Evolutionary conservation across 1,140 invertebrate genomes (phyloP), one percentile per base, ranked within the genome.

Genomic region (Lucilia cuprina): DNA sequence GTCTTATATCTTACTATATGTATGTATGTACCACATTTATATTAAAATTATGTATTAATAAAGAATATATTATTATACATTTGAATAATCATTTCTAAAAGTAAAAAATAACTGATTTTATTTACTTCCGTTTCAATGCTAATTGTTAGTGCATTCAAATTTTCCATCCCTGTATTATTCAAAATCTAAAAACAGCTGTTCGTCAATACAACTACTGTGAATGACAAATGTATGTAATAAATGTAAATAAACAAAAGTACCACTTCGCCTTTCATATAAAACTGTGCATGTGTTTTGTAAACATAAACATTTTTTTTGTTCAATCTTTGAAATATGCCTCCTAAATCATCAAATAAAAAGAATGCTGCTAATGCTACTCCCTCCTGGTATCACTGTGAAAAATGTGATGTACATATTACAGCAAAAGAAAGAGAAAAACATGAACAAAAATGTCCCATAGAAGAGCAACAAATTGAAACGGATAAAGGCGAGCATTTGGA

Each of bases 311-410:
- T 21, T 60, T 25, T 12, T 30, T 0, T n/a, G 2, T 30, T 35
- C 10, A 9, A 34, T 25, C 41, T 70, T 7, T 9, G 10, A 49
- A 74, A 78, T 80, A 86, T 91, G 90, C 89, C 90, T 77, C 90
- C 89, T 82, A 91, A 91, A 78, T 91, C 89, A 19, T 84, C 85
- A 30, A 90, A 86, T 83, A 91, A 85, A 50, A 91, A 91, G 83
- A 86, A 88, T 74, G 86, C 85, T 50, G 74, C 19, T 14, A 80
- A 25, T 25, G 77, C 77, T 21, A 84, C 86, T 77, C 85, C 86
- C 0, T 86, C 85, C 78, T 91, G 90, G 90, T 90, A 83, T 41
- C 84, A 86, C 9, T 91, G 90, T 83, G 88, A 90, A 21, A 74
- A 83, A 19, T 91, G 90, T 82, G 84, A 86, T 8, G 87, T 84